Percentiles rank a stretch among this genome's conserved stretches.
These are phyloP conservation scores for Apogon talboti DNA, from an alignment of 2,797 vertebrate genomes.

Conservation along the genomic window DNA sequence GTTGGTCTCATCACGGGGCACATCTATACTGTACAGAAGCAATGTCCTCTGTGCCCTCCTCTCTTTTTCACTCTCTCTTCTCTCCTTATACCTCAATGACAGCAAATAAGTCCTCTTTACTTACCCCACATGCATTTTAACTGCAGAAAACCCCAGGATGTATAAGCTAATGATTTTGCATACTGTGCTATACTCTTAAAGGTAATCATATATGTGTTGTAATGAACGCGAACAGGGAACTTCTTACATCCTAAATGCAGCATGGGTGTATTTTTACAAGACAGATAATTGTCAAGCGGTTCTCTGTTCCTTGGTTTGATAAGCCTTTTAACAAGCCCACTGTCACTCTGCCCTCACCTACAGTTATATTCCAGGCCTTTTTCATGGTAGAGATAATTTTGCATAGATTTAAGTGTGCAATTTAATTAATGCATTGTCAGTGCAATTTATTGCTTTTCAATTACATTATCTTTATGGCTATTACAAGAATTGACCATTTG, in stretches of 20 bases:
- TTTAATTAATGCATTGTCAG: conserved; percentile 77
- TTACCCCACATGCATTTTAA: conserved; percentile 56
- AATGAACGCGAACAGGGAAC: conserved; percentile 38
- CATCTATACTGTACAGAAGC: conserved; percentile 73
- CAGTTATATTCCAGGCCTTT: conserved; percentile 47
- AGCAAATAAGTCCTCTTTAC: conserved; percentile 42
- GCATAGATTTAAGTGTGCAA: conserved; percentile 69
- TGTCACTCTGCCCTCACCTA: conserved; percentile 45
- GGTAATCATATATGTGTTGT: conserved; percentile 44
- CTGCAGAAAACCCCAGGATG: conserved; percentile 39
- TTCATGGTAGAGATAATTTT: conserved; percentile 57
- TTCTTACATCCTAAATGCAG: conserved; percentile 24
- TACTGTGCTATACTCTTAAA: conserved; percentile 49
- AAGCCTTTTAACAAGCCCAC: conserved; percentile 64
- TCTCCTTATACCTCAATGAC: conserved; percentile 54
- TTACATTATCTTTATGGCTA: conserved; percentile 75
- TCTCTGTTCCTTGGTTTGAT: conserved; percentile 61
- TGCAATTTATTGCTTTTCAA: conserved; percentile 75
- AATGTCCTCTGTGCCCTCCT: conserved; percentile 76
- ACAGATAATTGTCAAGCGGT: conserved; percentile 46
- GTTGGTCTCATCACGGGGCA: conserved; percentile 75
- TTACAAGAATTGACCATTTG: conserved; percentile 74
- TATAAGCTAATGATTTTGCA: conserved; percentile 45
- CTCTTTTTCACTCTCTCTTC: conserved; percentile 46
- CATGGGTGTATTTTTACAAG: conserved; percentile 54